Evolutionary conservation across 2,113 vertebrate genomes (phyloP), one percentile per base, ranked within the genome.

Genomic region (Sisor rabdophorus): DNA sequence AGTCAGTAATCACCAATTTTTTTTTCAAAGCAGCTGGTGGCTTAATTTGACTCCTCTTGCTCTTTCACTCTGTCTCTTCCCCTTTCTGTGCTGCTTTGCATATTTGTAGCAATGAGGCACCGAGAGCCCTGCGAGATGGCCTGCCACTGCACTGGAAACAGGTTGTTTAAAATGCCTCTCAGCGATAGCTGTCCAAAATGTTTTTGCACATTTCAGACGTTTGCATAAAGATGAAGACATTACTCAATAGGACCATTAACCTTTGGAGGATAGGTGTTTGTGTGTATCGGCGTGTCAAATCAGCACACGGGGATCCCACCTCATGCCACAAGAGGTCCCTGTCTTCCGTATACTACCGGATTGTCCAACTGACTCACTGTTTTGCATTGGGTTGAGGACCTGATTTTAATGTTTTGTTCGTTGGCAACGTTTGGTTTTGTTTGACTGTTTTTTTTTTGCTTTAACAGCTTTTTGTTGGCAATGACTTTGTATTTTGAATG

Each of bases 21-120:
- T 75, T 64, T 76, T 79, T 77, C 53, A 79, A 77, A 83, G 81
- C 79, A 81, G 84, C 84, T 84, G 79, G 75, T 86, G 79, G 80
- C 78, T 83, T 82, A 80, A 82, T 77, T 82, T 78, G 50, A 77
- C 69, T 80, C 71, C 76, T 81, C 76, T 72, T 83, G 67, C 82
- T 81, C 82, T 81, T 75, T 80, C 75, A 48, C 32, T 81, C 73
- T 71, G 64, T 76, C 75, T 53, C 22, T 56, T 44, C 47, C 61
- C 40, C 75, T 54, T 52, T 67, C 69, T 77, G 48, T 59, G 52
- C 71, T 77, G 40, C 53, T 81, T 77, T 84, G 82, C 79, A 79
- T 84, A 74, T 81, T 69, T 77, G 73, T 74, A 44, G 63, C 55
- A 22, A 28, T 19, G 70, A 83, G 74, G 81, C 74, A 10, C 74